Base-by-base conservation (phyloP, 2,888 invertebrate species). In the Campoplex capitator region DNA sequence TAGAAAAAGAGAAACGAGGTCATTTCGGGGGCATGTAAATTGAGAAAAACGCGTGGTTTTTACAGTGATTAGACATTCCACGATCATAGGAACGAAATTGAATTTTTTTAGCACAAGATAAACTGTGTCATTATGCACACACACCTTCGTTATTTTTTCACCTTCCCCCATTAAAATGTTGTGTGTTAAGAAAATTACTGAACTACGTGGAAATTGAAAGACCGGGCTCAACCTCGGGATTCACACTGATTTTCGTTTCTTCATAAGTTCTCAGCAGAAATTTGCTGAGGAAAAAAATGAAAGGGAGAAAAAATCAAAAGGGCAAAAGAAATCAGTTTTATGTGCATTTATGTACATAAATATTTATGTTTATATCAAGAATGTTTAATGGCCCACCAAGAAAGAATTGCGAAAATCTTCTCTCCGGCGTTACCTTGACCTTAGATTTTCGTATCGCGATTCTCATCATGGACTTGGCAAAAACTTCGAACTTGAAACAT, bases 261-360 rank as follows among this genome's bases (percentile, higher is more conserved):
- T 32, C 6, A 16, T 13, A 4, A 62, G 32, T 32, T 32, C 13
- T 2, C 4, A 54, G 32, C 75, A 70, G 70, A 75, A 11, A 79
- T 86, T 79, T 54, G 38, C 67, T 38, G 58, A 45, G 71, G 83
- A 8, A 76, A 86, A 86, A 65, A 73, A 67, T 38, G 77, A 35
- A 35, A 35, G 28, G 58, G 58, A 58, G 13, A 42, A 54, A 68
- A 38, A 32, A 62, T 56, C 62, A 38, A 62, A 32, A 62, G 32
- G 2, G 32, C 16, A 62, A 28, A 32, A 13, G 6, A 62, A 1
- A 16, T 32, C 3, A 42, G 16, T 16, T 23, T 23, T 23, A 23
- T 0, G 48, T 58, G 70, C 18, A 54, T 67, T 16, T 23, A 58
- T 62, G 28, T 16, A 32, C 6, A 16, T 16, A 6, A 62, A 71